phyloP scores from a whole-genome alignment of 2,797 vertebrate genomes.

The Diplodus puntazzo region DNA sequence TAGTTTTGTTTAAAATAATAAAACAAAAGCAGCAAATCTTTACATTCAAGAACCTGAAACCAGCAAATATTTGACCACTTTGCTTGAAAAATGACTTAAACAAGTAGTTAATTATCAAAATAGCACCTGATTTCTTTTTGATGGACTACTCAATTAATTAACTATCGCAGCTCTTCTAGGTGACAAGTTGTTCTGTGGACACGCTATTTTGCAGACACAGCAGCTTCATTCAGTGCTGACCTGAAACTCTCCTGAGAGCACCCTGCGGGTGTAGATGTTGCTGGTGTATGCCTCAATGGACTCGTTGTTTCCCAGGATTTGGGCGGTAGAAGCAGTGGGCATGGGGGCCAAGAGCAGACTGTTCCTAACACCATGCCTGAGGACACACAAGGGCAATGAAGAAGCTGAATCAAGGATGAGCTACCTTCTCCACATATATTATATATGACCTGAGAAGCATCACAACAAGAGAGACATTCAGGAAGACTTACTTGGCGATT shows the following conservation, averaged over 20 bases:
- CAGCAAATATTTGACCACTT: too few species aligned
- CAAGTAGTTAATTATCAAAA: too few species aligned
- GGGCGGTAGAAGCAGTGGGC: slow-evolving; percentile 98
- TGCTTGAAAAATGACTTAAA: too few species aligned
- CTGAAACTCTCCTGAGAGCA: slow-evolving; percentile 98
- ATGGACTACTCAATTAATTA: too few species aligned
- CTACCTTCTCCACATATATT: slow-evolving; percentile 2
- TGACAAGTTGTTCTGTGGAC: background rate
- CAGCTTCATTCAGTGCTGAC: slow-evolving; percentile 43
- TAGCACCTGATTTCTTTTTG: too few species aligned
- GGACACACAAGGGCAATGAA: background rate
- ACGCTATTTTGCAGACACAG: background rate
- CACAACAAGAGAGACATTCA: slow-evolving; percentile 6
- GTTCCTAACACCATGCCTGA: slow-evolving; percentile 92
- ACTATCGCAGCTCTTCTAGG: too few species aligned
- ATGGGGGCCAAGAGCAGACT: slow-evolving; percentile 96
- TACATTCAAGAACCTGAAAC: too few species aligned
- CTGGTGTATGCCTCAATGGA: slow-evolving; percentile 98
- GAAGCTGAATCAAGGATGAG: background rate
- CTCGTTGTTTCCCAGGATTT: slow-evolving; percentile 98
- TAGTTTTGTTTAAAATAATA: too few species aligned
- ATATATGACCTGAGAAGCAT: background rate
- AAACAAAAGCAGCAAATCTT: too few species aligned
- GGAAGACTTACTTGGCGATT: slow-evolving; percentile 86
- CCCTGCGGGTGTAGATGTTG: slow-evolving; percentile 97